Evolutionary conservation across 2,113 vertebrate genomes (phyloP), one percentile per base, ranked within the genome.

Genomic region (Thunnus thynnus): DNA sequence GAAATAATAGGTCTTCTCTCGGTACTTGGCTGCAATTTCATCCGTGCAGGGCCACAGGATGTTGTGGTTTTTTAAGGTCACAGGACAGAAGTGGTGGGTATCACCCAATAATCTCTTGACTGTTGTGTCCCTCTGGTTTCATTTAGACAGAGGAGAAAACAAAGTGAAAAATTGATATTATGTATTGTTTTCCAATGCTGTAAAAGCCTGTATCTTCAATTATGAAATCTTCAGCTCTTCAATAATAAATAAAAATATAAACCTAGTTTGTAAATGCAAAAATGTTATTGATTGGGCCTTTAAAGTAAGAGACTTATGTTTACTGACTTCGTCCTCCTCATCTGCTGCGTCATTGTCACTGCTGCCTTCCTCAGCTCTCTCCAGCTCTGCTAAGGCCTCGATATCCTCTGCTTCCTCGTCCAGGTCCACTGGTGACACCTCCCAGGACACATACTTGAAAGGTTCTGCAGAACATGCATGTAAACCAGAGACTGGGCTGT

Each of bases 51-150:
- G 97, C 17, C 82, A 86, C 46, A 99, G 95, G 30, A 96, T 76
- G 44, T 95, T 95, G 10, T 93, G 91, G 73, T 96, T 96, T 89
- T 97, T 97, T 78, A 99, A 93, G 86, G 93, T 93, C 82, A 99
- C 97, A 3, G 98, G 97, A 84, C 98, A 99, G 79, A 97, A 99
- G 85, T 97, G 94, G 25, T 93, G 95, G 36, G 97, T 95, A 50
- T 99, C 97, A 50, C 98, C 98, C 72, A 97, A 85, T 18, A 94
- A 89, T 61, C 96, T 96, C 85, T 89, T 91, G 6, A 73, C 9
- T 36, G 50, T 78, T 5, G 92, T 92, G 91, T 96, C 95, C 88
- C 85, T 94, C 96, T 96, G 91, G 41, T 92, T 13, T 68, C 61
- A 86, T 52, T 48, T 13, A 25, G 47, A 65, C 4, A 25, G 48